phyloP scores from a whole-genome alignment of 2,888 invertebrate genomes.

The Invenusta paracnida region DNA sequence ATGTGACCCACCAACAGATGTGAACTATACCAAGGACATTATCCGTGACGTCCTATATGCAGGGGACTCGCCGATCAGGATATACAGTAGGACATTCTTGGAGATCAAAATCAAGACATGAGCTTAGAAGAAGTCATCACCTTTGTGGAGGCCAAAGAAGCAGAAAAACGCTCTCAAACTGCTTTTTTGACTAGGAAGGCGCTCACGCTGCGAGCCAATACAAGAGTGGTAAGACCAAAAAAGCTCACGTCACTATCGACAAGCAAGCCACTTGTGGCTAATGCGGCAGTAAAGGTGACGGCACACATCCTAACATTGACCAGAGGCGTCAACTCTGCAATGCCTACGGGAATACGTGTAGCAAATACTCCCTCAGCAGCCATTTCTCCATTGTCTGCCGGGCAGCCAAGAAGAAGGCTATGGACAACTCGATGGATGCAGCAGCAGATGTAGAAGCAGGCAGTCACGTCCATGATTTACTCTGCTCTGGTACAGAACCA shows the following conservation, averaged over 20 bases:
- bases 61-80: too few species aligned
- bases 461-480: neutral
- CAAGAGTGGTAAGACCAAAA: neutral
- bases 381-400: neutral
- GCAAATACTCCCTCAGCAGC: neutral
- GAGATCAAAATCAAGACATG: neutral
- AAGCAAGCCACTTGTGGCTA: too few species aligned
- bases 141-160: neutral
- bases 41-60: too few species aligned
- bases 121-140: neutral
- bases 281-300: too few species aligned
- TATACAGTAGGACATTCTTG: constrained; percentile 14
- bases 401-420: neutral
- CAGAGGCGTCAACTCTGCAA: neutral
- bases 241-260: too few species aligned
- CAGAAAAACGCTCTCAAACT: neutral
- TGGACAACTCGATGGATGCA: neutral
- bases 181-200: neutral
- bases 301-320: neutral
- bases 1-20: constrained; percentile 41
- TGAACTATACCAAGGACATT: constrained; percentile 8
- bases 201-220: neutral
- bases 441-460: neutral
- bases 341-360: neutral
- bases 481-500: neutral